These are phyloP conservation scores for Thalassaphorura encarpata DNA, from an alignment of 1,140 invertebrate genomes.

Conservation along the genomic window DNA sequence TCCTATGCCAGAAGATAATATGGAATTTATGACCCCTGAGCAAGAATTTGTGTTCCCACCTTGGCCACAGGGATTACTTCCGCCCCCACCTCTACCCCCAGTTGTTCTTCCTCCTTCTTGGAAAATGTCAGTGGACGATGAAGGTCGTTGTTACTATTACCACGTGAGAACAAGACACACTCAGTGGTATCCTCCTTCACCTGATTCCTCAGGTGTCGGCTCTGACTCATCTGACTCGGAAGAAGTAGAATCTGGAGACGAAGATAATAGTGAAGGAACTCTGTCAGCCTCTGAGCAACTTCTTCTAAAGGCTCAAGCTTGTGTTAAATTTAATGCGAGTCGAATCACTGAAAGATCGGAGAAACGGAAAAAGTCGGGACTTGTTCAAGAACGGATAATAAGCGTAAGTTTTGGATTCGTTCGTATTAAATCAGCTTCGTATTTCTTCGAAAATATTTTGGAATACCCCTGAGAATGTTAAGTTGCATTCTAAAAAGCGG, in stretches of 20 bases:
- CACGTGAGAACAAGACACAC: conserved; percentile 69
- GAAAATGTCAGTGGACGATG: conserved; percentile 67
- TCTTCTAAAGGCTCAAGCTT: neutral
- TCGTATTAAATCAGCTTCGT: too few relatives aligned
- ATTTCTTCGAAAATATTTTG: neutral
- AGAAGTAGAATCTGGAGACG: conserved; percentile 32
- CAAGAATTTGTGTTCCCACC: conserved; percentile 24
- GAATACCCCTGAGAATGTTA: neutral
- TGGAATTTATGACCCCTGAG: neutral
- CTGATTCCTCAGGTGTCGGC: conserved; percentile 37
- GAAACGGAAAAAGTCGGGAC: conserved; percentile 42
- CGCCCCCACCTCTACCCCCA: conserved; percentile 29
- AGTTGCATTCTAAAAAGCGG: neutral
- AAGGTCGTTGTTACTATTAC: conserved; percentile 83
- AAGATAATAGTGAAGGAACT: neutral
- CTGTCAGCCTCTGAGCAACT: neutral
- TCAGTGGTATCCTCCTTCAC: conserved; percentile 76
- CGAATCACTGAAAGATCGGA: conserved; percentile 18
- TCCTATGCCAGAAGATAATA: conserved; percentile 1
- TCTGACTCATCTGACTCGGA: conserved; percentile 39
- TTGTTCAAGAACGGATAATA: conserved; percentile 57
- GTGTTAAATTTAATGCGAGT: too few relatives aligned
- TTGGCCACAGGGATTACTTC: conserved; percentile 26
- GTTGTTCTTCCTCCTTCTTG: conserved; percentile 42
- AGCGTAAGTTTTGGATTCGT: conserved; percentile 55